Percentiles rank a stretch among this genome's conserved stretches.
These are phyloP conservation scores for Hephaestus fuliginosus DNA, from an alignment of 2,797 vertebrate species.

Conservation along the genomic window DNA sequence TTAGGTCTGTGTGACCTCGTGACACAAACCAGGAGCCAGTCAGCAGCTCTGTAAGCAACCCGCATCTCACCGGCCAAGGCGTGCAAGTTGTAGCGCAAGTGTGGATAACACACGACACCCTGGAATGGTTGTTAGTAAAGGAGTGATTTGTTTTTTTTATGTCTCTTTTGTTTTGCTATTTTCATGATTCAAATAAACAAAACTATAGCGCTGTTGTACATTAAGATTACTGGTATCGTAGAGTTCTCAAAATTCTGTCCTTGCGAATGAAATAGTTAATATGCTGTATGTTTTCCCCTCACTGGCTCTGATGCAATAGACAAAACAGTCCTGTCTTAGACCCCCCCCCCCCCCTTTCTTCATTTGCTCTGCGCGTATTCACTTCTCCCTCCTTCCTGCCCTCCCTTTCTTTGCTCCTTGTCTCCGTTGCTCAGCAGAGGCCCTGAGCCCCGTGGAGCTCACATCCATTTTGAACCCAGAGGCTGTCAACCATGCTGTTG, in stretches of 20 bases:
- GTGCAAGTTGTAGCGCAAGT: not conserved
- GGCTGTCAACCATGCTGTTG: conserved; percentile 58
- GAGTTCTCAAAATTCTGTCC: not conserved
- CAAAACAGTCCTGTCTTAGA: conserved; percentile 1
- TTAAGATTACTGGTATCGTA: not conserved
- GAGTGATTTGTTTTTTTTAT: not conserved
- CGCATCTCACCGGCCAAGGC: conserved; percentile 16
- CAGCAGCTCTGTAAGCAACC: conserved; percentile 20
- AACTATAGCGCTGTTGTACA: not conserved
- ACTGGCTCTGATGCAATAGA: not conserved
- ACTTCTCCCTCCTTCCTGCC: conserved; percentile 32
- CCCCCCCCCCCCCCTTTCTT: not conserved
- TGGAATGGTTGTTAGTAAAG: not conserved
- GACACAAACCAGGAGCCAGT: conserved; percentile 16
- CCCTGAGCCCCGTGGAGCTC: conserved; percentile 47
- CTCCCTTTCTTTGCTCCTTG: conserved; percentile 33
- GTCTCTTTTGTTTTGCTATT: not conserved
- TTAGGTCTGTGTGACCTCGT: conserved; percentile 22
- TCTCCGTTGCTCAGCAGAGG: conserved; percentile 54
- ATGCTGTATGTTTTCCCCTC: not conserved
- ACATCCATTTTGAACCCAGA: conserved; percentile 58
- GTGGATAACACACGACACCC: conserved; percentile 17
- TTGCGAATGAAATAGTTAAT: not conserved
- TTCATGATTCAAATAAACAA: not conserved
- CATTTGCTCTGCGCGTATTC: conserved; percentile 20